phyloP scores from a whole-genome alignment of 2,113 vertebrate species.

The Columba janthina region DNA sequence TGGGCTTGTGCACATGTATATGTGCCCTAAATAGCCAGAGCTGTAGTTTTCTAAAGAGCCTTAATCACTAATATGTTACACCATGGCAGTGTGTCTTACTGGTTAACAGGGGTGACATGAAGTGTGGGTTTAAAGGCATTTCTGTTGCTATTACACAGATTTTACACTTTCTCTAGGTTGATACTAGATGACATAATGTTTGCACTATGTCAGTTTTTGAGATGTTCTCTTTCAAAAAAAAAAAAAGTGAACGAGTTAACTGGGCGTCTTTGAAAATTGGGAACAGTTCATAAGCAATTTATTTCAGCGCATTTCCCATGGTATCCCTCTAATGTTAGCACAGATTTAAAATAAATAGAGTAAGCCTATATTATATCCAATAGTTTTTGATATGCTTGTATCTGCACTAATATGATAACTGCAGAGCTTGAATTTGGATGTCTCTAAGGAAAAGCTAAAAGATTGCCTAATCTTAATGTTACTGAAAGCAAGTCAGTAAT shows the following conservation, averaged over 20 bases:
- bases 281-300: neutral
- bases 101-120: neutral
- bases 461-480: constrained; percentile 44
- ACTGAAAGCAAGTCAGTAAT: constrained; percentile 12
- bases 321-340: neutral
- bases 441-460: constrained; percentile 40
- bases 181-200: neutral
- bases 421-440: constrained; percentile 1
- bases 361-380: neutral
- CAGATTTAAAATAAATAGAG: constrained; percentile 16
- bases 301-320: neutral
- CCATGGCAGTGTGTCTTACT: neutral
- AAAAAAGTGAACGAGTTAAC: neutral
- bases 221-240: neutral
- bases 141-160: neutral
- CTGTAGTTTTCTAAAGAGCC: neutral
- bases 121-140: neutral
- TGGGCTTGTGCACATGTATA: neutral
- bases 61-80: neutral
- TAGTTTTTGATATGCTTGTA: neutral
- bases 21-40: neutral
- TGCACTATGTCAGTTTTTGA: neutral
- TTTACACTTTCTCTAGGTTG: neutral
- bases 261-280: neutral
- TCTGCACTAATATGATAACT: constrained; percentile 4